Evolutionary conservation across 2,888 invertebrate species (phyloP).

Genomic region (Schizotus pectinicornis): DNA sequence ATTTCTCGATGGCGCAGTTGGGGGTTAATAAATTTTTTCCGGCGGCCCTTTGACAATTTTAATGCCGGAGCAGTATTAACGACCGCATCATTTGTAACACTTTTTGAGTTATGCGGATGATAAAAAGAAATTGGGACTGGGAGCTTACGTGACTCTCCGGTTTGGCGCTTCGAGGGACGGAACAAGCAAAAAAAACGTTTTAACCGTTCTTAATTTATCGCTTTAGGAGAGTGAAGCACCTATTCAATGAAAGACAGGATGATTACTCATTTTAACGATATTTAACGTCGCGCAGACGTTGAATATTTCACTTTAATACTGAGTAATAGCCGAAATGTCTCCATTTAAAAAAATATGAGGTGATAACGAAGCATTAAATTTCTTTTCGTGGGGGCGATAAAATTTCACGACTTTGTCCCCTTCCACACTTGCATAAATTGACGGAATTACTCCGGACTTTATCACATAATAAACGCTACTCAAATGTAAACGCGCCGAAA

Average conservation of each 20-base stretch:
- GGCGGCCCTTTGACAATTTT: no score
- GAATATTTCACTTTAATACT: slow-evolving; percentile 44
- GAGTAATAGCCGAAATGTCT: slow-evolving; percentile 43
- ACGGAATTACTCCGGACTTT: slow-evolving; percentile 41
- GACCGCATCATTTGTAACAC: no score
- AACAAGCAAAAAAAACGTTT: no score
- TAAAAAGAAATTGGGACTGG: no score
- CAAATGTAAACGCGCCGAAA: slow-evolving; percentile 14
- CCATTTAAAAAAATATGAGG: slow-evolving; percentile 49
- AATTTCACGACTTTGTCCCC: slow-evolving; percentile 32
- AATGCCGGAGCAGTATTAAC: no score
- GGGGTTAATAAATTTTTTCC: no score
- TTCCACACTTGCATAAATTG: slow-evolving; percentile 49
- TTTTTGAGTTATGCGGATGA: no score
- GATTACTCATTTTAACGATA: slow-evolving; percentile 25
- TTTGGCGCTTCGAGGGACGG: no score
- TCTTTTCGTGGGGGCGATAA: slow-evolving; percentile 46
- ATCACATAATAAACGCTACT: slow-evolving; percentile 38
- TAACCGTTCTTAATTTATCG: no score
- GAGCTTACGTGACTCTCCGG: no score
- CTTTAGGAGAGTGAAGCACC: neutral
- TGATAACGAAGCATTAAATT: slow-evolving; percentile 50
- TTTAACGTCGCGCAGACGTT: slow-evolving; percentile 21
- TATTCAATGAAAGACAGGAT: neutral
- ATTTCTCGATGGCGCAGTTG: no score